Evolutionary conservation across 2,797 vertebrate species (phyloP).

Genomic region (Myotis findleyi): DNA sequence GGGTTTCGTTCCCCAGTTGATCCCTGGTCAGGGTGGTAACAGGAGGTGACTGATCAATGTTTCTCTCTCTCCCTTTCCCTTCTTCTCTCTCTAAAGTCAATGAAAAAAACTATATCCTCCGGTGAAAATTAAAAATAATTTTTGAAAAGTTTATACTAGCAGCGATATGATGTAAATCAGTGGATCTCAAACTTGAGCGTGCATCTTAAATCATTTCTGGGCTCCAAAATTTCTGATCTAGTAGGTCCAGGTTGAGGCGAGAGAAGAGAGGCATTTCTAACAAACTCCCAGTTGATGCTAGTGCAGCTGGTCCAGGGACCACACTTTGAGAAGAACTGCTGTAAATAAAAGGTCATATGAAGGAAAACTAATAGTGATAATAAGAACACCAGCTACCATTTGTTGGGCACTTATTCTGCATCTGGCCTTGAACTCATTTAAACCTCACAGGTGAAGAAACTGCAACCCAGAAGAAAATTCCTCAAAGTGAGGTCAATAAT

Average conservation of each 20-base stretch:
- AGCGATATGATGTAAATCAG: not conserved
- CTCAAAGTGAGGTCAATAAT: not conserved
- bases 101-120: not conserved
- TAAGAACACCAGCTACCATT: not conserved
- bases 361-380: not conserved
- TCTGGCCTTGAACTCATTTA: not conserved
- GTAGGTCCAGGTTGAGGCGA: not conserved
- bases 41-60: not conserved
- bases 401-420: not conserved
- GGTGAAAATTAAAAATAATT: not conserved
- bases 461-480: not conserved
- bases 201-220: not conserved
- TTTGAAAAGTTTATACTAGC: not conserved
- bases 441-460: not conserved
- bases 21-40: not conserved
- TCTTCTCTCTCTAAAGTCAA: not conserved
- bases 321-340: not conserved
- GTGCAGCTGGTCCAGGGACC: not conserved
- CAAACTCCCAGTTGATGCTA: not conserved
- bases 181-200: not conserved
- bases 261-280: not conserved
- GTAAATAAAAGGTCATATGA: not conserved
- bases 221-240: not conserved
- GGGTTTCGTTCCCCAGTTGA: not conserved
- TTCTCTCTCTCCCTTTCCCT: not conserved